These are phyloP conservation scores for Alauda arvensis DNA, from an alignment of 2,797 vertebrate genomes.

Conservation along the genomic window DNA sequence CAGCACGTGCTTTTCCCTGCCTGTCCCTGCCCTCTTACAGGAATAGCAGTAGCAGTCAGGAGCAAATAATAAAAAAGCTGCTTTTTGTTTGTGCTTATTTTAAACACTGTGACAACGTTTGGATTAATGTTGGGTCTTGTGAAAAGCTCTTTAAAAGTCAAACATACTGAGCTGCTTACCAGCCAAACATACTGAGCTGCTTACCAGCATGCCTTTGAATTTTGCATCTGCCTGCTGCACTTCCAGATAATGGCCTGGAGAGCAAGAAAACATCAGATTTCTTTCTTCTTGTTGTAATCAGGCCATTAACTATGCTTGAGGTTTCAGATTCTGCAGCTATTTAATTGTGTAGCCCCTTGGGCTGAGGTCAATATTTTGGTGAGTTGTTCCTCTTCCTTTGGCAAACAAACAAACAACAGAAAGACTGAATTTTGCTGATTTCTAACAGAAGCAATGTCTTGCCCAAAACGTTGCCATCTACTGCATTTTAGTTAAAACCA, in stretches of 20 bases:
- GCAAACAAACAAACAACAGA: neutral
- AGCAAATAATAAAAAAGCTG: slow-evolving; percentile 24
- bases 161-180: slow-evolving; percentile 7
- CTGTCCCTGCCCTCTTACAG: neutral
- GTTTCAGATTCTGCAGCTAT: neutral
- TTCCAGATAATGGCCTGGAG: slow-evolving; percentile 18
- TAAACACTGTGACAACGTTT: slow-evolving; percentile 12
- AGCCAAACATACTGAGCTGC: slow-evolving; percentile 15
- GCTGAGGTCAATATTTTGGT: neutral
- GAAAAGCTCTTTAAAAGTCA: slow-evolving; percentile 44
- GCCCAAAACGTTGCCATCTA: neutral
- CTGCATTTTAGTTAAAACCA: slow-evolving; percentile 22
- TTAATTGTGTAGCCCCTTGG: slow-evolving; percentile 9
- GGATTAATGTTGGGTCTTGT: slow-evolving; percentile 37
- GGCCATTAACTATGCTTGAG: neutral
- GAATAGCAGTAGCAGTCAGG: neutral
- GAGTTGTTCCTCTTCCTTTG: slow-evolving; percentile 23
- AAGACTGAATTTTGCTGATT: slow-evolving; percentile 21
- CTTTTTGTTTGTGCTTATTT: slow-evolving; percentile 9
- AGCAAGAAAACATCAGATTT: neutral
- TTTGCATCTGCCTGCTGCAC: slow-evolving; percentile 11
- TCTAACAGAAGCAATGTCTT: neutral
- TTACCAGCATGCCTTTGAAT: slow-evolving; percentile 28
- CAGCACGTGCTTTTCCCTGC: neutral
- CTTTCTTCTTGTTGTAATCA: neutral